Base-by-base conservation (phyloP, 1,140 invertebrate genomes). In the Sitobion miscanthi region DNA sequence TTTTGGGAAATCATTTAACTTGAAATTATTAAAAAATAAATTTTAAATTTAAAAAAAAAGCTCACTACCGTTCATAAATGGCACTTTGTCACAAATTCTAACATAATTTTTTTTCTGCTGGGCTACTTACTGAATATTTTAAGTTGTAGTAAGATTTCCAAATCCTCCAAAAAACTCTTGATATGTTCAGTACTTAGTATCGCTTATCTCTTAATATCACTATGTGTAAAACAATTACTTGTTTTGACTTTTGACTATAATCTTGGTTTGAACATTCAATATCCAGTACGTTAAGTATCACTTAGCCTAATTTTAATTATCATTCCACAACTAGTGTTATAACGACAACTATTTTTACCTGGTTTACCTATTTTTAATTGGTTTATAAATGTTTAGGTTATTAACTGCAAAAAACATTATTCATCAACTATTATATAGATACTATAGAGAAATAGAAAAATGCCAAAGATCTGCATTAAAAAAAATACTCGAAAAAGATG, bases 391-490 rank as follows among this genome's bases (percentile, higher is more conserved):
- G 30, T 86, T 86, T 85, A 93, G 91, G 30, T n/a, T 93, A 20
- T 93, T 93, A 85, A 93, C 49, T 30, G 91, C 91, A 86, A 86
- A 93, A 85, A 93, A 93, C 17, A 14, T 85, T 30, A 86, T 86
- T 47, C 91, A 85, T 11, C 77, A 93, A 57, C 82, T 93, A 54
- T 25, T 93, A 30, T 93, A 54, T 86, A 83, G 91, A 93, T 93
- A 93, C 57, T 85, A 93, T 57, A 93, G 91, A 57, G 91, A 93
- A 86, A 90, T 90, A n/a, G 89, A 90, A 92, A 92, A 92, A 83
- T 92, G 91, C 5, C 91, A 92, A 92, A 52, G 91, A 92, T 92
- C 91, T 23, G 91, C 77, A 38, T 83, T 92, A 92, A 92, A 92
- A 92, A 92, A 92, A 20, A 52, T 92, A 49, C 47, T 92, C 20